Evolutionary conservation across 2,888 invertebrate species (phyloP).

Genomic region (Hylaea fasciaria): DNA sequence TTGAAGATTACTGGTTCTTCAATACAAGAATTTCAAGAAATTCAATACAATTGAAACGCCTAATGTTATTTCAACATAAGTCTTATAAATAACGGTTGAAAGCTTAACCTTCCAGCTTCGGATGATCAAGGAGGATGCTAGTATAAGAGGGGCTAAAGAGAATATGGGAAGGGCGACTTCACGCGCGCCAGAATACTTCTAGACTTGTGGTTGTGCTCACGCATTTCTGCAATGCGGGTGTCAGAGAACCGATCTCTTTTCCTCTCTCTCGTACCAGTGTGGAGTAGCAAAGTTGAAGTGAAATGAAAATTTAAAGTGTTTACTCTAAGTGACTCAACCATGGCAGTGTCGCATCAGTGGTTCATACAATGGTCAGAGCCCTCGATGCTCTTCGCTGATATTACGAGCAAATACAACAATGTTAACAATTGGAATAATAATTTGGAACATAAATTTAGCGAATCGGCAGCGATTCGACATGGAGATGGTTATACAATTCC

Average conservation of each 20-base stretch:
- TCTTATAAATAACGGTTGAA: constrained; percentile 26
- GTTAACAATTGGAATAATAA: constrained; percentile 61
- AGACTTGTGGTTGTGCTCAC: constrained; percentile 59
- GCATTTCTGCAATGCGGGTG: constrained; percentile 60
- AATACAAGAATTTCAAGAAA: too few species aligned
- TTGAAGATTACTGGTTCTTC: too few species aligned
- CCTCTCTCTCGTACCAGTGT: constrained; percentile 46
- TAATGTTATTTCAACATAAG: constrained; percentile 10
- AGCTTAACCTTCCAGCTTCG: constrained; percentile 31
- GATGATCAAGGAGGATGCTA: constrained; percentile 35
- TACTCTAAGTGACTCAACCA: constrained; percentile 47
- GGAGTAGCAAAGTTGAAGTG: constrained; percentile 43
- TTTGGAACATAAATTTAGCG: constrained; percentile 44
- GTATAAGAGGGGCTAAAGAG: constrained; percentile 53
- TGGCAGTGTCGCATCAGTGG: constrained; percentile 82
- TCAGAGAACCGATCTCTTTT: constrained; percentile 38
- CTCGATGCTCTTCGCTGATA: constrained; percentile 66
- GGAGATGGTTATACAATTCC: constrained; percentile 40
- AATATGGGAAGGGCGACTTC: constrained; percentile 54
- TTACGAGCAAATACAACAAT: constrained; percentile 63
- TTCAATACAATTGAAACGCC: too few species aligned
- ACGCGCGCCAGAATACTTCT: constrained; percentile 57
- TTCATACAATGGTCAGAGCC: constrained; percentile 80
- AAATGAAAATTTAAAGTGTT: constrained; percentile 41
- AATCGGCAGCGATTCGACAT: constrained; percentile 38